These are phyloP conservation scores for Syngnathus rostellatus DNA, from an alignment of 2,797 vertebrate species.

Conservation along the genomic window DNA sequence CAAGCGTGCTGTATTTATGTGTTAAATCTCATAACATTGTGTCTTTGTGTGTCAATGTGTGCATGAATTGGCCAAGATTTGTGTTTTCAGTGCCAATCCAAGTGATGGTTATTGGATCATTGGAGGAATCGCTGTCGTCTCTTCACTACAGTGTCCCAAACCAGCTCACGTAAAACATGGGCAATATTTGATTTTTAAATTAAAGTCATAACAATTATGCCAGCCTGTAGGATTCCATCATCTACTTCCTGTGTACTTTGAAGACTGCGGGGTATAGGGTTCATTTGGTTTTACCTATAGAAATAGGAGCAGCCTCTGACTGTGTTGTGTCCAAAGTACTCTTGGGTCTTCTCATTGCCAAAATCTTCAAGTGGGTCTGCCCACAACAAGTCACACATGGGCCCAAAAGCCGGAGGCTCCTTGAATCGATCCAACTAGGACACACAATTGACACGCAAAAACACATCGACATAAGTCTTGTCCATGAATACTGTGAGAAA, in stretches of 20 bases:
- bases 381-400: constrained; percentile 78
- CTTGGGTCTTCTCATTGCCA: constrained; percentile 77
- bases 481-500: not conserved
- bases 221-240: no score
- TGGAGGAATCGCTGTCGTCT: constrained; percentile 13
- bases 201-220: not conserved
- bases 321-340: constrained; percentile 76
- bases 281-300: constrained; percentile 63
- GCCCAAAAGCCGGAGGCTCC: constrained; percentile 75
- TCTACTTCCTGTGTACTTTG: not conserved
- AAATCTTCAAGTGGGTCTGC: constrained; percentile 77
- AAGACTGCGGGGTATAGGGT: not conserved
- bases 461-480: constrained; percentile 3
- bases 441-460: constrained; percentile 27
- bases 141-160: constrained; percentile 21
- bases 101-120: constrained; percentile 31
- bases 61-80: constrained; percentile 30
- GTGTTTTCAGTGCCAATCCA: constrained; percentile 34
- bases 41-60: constrained; percentile 9
- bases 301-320: constrained; percentile 78
- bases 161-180: constrained; percentile 29
- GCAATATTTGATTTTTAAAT: constrained; percentile 14
- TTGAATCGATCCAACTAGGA: constrained; percentile 76
- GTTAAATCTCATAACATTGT: constrained; percentile 15
- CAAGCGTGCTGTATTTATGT: constrained; percentile 22